A percentile compares a stretch with the other conserved stretches of the same genome.
These are phyloP conservation scores for Leptopilina clavipes DNA, from an alignment of 1,140 invertebrate genomes.

Conservation along the genomic window DNA sequence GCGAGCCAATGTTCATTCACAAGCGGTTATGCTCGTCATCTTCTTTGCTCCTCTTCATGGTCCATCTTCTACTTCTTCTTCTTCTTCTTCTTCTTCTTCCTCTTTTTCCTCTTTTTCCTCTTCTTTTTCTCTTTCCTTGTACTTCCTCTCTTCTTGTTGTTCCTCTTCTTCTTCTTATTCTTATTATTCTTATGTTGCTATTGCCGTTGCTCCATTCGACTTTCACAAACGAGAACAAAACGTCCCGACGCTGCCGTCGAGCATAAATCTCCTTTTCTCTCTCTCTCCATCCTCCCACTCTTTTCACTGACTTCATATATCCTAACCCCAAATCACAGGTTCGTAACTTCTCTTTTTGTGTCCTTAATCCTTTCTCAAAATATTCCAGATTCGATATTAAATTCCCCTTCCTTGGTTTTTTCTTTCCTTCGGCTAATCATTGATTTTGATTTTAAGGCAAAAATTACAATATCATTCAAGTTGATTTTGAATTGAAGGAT, in stretches of 20 bases:
- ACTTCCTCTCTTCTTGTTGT: slow-evolving; percentile 48
- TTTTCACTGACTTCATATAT: background rate
- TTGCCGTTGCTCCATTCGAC: background rate
- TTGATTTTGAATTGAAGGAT: too few species aligned
- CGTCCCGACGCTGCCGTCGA: slow-evolving; percentile 54
- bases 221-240: slow-evolving; percentile 61
- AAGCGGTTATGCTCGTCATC: slow-evolving; percentile 57
- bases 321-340: background rate
- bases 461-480: too few species aligned
- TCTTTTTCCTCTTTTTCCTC: slow-evolving; percentile 36
- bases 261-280: slow-evolving; percentile 66
- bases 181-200: slow-evolving; percentile 43
- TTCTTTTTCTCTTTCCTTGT: slow-evolving; percentile 44
- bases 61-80: slow-evolving; percentile 51
- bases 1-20: slow-evolving; percentile 75
- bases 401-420: slow-evolving; percentile 39
- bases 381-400: slow-evolving; percentile 38
- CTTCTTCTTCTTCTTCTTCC: too few species aligned
- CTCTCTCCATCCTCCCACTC: slow-evolving; percentile 50
- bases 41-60: slow-evolving; percentile 54
- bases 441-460: too few species aligned
- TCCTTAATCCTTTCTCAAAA: background rate
- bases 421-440: too few species aligned
- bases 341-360: background rate
- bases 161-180: slow-evolving; percentile 41